Conservation (phyloP, 1,140 invertebrate species). For the Maniola jurtina region DNA sequence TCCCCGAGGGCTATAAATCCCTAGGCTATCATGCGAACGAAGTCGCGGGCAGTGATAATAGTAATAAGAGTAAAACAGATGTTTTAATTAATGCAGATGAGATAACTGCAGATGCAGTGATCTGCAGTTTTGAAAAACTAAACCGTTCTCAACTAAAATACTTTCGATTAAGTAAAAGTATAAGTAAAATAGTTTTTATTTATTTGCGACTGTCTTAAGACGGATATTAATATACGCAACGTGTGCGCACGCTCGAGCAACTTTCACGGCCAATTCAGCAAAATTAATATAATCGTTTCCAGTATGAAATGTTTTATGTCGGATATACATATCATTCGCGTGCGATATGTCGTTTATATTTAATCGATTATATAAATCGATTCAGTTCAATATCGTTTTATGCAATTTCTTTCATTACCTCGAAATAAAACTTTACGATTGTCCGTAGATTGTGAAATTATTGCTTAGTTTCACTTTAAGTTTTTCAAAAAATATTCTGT, state of each 20-base stretch:
- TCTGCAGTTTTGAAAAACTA: no score
- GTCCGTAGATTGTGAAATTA: neutral
- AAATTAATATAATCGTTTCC: constrained; percentile 20
- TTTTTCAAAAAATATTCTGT: no score
- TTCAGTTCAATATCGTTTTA: constrained; percentile 11
- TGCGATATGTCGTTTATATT: constrained; percentile 22
- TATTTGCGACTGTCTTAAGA: constrained; percentile 3
- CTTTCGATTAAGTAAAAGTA: neutral
- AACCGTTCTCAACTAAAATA: no score
- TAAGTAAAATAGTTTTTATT: neutral
- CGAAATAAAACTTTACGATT: constrained; percentile 3
- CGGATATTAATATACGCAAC: neutral
- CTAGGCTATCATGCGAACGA: no score
- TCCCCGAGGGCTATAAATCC: no score
- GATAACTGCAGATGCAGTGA: no score
- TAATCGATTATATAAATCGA: constrained; percentile 27
- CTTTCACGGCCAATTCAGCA: constrained; percentile 20
- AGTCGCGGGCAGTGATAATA: no score
- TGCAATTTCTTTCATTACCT: constrained; percentile 20
- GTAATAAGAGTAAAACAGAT: no score
- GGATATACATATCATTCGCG: constrained; percentile 15
- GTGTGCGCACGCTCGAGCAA: constrained; percentile 2
- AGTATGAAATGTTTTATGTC: constrained; percentile 24
- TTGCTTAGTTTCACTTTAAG: constrained; percentile 1
- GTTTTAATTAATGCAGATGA: no score